Base-by-base conservation (phyloP, 2,113 vertebrate species). In the Coracopsis vasa region DNA sequence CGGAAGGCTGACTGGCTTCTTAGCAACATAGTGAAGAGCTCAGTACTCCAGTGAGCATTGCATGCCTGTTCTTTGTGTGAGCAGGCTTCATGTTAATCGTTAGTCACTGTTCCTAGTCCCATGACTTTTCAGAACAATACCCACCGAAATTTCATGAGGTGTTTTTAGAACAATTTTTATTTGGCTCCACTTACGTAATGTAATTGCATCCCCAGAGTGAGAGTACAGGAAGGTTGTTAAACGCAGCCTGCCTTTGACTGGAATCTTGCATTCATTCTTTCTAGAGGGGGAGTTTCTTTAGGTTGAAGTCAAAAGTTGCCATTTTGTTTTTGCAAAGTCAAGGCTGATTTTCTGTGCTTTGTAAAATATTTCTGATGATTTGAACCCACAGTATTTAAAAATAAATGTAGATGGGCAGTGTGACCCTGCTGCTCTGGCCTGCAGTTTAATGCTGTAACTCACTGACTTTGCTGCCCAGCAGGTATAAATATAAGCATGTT, bases 1-100 rank as follows among this genome's bases (percentile, higher is more conserved):
- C 6, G 20, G 44, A 23, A 14, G n/a, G n/a, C 35, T 53, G 35
- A 2, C 25, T 9, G 60, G 41, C 25, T 51, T 60, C 56, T 13
- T 7, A 21, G 75, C 27, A 48, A 21, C 13, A 1, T 4, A 24
- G 69, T 9, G 13, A 44, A 24, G 31, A 71, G 56, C 35, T 14
- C 3, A 1, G 1, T 31, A 5, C 31, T n/a, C 24, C 24, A 15
- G 10, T 62, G 73, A 48, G 6, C 11, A 17, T 19, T 0, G 1
- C 19, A 4, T 1, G 2, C 16, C 27, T 25, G 33, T 33, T 48
- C 56, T 54, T 13, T 13, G 20, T 29, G 5, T 0, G 2, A 24
- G 28, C 25, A 25, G 54, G 15, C 51, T 44, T 54, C 14, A 1
- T 42, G 23, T 18, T 50, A 9, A 15, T 51, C n/a, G 69, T 29